These are phyloP conservation scores for Peromyscus maniculatus DNA, from an alignment of 2,113 vertebrate genomes.

Conservation along the genomic window DNA sequence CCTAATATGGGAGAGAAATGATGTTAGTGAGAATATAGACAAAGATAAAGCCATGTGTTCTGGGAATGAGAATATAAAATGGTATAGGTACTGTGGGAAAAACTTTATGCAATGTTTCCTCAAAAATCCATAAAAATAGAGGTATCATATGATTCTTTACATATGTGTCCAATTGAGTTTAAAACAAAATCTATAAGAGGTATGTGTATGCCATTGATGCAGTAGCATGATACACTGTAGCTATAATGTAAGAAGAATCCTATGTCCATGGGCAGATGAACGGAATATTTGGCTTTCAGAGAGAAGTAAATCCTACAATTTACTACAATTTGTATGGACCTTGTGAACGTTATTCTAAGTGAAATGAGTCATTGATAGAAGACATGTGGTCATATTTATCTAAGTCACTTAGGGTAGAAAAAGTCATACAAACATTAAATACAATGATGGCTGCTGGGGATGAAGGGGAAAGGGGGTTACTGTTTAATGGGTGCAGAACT, in stretches of 20 bases:
- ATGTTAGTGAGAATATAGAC: background rate
- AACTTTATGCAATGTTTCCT: background rate
- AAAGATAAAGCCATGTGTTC: background rate
- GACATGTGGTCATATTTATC: background rate
- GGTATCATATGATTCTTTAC: background rate
- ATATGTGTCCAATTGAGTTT: background rate
- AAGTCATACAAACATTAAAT: background rate
- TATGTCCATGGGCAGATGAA: background rate
- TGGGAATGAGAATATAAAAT: background rate
- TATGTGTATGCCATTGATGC: background rate
- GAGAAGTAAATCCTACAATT: background rate
- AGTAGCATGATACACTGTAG: background rate
- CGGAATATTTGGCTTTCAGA: background rate
- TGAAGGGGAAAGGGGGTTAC: background rate
- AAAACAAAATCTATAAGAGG: background rate
- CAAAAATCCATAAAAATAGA: background rate
- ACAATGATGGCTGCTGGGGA: background rate
- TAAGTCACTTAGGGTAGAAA: background rate
- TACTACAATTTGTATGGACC: background rate
- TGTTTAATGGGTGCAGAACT: background rate
- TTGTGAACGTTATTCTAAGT: background rate
- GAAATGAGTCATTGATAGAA: background rate
- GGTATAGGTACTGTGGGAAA: background rate
- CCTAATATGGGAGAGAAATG: background rate
- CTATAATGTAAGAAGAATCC: background rate